Percentiles rank a stretch among this genome's conserved stretches.
phyloP scores from a whole-genome alignment of 2,797 vertebrate species.

The Tarsius wallacei region DNA sequence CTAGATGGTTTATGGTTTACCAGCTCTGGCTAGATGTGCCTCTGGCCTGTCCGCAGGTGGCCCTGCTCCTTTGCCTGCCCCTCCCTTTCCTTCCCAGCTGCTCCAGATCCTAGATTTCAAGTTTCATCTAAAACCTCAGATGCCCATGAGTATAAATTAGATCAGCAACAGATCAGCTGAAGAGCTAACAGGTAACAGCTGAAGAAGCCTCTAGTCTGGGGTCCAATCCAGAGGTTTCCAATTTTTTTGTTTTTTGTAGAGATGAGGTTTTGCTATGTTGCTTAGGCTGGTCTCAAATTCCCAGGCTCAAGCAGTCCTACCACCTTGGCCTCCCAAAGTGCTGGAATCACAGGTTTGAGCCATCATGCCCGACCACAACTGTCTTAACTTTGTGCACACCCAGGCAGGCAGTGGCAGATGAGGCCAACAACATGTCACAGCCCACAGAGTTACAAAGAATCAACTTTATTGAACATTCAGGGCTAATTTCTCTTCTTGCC shows the following conservation, averaged over 20 bases:
- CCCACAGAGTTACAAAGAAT: constrained; percentile 73
- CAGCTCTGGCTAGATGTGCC: not conserved
- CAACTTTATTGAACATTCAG: constrained; percentile 79
- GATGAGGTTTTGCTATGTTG: no score
- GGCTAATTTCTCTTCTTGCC: constrained; percentile 96
- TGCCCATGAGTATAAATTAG: not conserved
- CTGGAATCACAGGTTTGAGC: no score
- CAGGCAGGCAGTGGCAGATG: not conserved
- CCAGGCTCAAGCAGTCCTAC: no score
- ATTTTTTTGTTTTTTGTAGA: not conserved
- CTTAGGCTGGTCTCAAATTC: no score
- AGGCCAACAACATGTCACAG: not conserved
- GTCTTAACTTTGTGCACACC: not conserved
- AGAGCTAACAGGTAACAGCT: not conserved
- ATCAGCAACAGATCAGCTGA: not conserved
- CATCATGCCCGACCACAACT: no score
- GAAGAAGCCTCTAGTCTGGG: not conserved
- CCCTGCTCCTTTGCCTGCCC: not conserved
- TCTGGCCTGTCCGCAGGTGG: not conserved
- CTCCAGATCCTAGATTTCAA: not conserved
- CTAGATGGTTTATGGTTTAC: not conserved
- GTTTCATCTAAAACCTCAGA: not conserved
- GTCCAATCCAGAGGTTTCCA: not conserved
- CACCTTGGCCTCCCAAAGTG: no score
- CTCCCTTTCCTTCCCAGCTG: not conserved